Evolutionary conservation across 2,113 vertebrate genomes (phyloP).

Genomic region (Tyto alba): DNA sequence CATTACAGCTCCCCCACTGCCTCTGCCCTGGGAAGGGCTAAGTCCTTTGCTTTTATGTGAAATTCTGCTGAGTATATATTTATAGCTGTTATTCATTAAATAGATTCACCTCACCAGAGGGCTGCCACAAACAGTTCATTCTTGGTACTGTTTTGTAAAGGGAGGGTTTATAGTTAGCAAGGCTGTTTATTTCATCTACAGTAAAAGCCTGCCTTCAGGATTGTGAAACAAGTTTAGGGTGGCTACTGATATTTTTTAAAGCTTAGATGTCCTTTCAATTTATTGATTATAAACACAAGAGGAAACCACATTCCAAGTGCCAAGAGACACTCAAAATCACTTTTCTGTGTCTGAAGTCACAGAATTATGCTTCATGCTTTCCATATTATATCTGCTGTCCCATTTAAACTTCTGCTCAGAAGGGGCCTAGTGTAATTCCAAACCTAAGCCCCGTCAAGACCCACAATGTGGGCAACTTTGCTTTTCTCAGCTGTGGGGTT

Average conservation of each 20-base stretch:
- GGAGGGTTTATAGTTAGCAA: neutral
- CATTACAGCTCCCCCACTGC: neutral
- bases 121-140: neutral
- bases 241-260: neutral
- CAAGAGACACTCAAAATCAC: neutral
- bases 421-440: neutral
- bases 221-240: neutral
- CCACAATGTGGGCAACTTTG: neutral
- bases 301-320: neutral
- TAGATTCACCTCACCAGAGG: neutral
- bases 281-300: neutral
- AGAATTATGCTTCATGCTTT: neutral
- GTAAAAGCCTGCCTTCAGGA: neutral
- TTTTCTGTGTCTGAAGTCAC: neutral
- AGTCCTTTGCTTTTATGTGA: neutral
- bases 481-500: neutral
- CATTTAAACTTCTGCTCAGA: neutral
- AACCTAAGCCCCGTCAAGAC: neutral
- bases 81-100: slow-evolving; percentile 8
- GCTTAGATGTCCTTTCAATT: neutral
- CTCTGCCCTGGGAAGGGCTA: neutral
- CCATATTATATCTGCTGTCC: neutral
- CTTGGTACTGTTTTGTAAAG: neutral
- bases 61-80: neutral
- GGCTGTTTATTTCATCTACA: neutral